Evolutionary conservation across 2,797 vertebrate genomes (phyloP), one percentile per base, ranked within the genome.

Genomic region (Pangasius sanitwongsei): DNA sequence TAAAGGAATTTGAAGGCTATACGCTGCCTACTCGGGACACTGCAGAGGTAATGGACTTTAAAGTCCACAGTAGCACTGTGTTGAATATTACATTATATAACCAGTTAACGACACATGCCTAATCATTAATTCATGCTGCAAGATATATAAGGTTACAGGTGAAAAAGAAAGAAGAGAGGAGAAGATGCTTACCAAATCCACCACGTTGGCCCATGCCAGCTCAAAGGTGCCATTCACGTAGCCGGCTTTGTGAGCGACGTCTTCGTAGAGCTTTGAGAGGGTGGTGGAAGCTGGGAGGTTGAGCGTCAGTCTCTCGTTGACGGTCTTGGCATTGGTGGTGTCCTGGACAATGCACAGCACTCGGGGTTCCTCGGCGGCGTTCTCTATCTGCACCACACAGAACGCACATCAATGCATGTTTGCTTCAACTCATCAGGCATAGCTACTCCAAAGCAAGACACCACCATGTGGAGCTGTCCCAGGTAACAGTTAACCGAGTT

Each of bases 321-420:
- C 95, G 0, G 97, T 97, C 94, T 97, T 99, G 85, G 97, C 96
- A 89, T 97, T 99, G 90, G 98, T 99, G 92, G 96, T 99, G 95
- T 99, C 98, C 95, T 99, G 98, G 91, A 99, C 96, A 86, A 99
- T 99, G 92, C 99, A 99, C 94, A 99, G 96, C 94, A 98, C 97
- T 94, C 99, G 95, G 85, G 97, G 98, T 93, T 99, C 98, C 93
- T 99, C 99, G 5, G 98, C 98, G 93, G 98, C 98, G 96, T 97
- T 98, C 92, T 98, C 98, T 90, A 98, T 98, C 98, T 99, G 96
- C 82, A 96, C 18, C 48, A n/a, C 4, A 15, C 31, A 16, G 31
- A 81, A 12, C 31, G 20, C 2, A 8, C 41, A 15, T 6, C 65
- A 1, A 9, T 37, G 41, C 41, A 2, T 15, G 28, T 75, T n/a